Percentiles rank a stretch among this genome's conserved stretches.
Conservation (phyloP, 2,888 invertebrate species). For the Phyllotreta cruciferae region DNA sequence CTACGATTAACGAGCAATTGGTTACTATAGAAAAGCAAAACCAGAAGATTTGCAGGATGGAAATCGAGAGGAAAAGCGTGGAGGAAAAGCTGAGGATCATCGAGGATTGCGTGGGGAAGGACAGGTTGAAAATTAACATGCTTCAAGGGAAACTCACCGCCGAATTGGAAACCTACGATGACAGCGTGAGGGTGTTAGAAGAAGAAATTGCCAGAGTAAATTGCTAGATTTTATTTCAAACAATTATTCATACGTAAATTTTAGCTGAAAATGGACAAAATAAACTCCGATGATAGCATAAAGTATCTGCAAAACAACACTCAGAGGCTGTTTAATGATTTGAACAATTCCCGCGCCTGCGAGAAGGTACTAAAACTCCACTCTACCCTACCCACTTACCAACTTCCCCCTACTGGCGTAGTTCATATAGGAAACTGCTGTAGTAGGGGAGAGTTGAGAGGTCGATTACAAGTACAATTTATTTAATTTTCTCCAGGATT, state of each 20-base stretch:
- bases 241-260: conserved; percentile 4
- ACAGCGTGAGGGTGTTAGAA: conserved; percentile 40
- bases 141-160: conserved; percentile 38
- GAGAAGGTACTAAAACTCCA: conserved; percentile 48
- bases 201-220: conserved; percentile 43
- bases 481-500: conserved; percentile 26
- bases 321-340: conserved; percentile 50
- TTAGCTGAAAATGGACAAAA: conserved; percentile 48
- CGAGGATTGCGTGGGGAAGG: conserved; percentile 32
- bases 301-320: conserved; percentile 53
- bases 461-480: not conserved
- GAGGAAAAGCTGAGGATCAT: conserved; percentile 34
- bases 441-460: conserved; percentile 13
- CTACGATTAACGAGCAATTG: not conserved
- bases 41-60: conserved; percentile 22
- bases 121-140: conserved; percentile 32
- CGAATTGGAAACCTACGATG: conserved; percentile 40
- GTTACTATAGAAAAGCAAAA: not conserved
- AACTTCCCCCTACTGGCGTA: too few relatives aligned
- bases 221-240: not conserved
- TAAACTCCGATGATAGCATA: conserved; percentile 43
- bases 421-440: not conserved
- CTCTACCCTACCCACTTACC: too few relatives aligned
- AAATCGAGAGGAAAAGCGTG: not conserved
- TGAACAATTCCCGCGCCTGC: conserved; percentile 47